phyloP scores from a whole-genome alignment of 2,797 vertebrate species.

The Synaphobranchus kaupii region DNA sequence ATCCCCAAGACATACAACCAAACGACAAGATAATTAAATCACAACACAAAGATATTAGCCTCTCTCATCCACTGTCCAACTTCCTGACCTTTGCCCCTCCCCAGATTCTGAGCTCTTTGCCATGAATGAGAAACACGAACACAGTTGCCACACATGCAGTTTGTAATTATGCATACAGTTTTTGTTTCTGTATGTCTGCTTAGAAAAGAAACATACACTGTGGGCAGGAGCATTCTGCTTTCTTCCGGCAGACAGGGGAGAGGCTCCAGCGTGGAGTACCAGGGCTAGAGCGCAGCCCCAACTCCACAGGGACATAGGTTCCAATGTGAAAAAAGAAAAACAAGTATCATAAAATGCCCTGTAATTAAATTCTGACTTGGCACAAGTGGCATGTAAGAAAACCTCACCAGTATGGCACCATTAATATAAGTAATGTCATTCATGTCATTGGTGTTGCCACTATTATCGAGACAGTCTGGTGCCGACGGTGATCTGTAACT shows the following conservation, averaged over 20 bases:
- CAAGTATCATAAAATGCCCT: neutral
- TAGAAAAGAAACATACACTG: neutral
- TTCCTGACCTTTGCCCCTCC: neutral
- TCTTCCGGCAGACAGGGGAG: neutral
- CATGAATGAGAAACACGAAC: neutral
- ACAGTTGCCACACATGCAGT: neutral
- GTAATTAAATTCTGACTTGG: neutral
- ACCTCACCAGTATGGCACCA: neutral
- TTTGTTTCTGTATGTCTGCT: neutral
- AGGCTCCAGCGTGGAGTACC: neutral
- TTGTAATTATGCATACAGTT: no score
- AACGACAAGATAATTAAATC: neutral
- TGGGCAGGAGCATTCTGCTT: neutral
- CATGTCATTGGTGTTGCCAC: neutral
- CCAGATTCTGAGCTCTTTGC: neutral
- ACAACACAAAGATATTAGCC: neutral
- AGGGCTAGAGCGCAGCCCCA: neutral
- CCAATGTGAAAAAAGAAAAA: neutral
- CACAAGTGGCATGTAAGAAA: neutral
- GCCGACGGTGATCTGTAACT: neutral
- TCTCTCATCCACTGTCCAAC: neutral
- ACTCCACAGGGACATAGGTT: neutral
- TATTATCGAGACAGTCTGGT: neutral
- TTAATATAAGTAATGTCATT: neutral
- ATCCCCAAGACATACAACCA: neutral